Conservation (phyloP, 2,888 invertebrate species). For the Amphipoea oculea region DNA sequence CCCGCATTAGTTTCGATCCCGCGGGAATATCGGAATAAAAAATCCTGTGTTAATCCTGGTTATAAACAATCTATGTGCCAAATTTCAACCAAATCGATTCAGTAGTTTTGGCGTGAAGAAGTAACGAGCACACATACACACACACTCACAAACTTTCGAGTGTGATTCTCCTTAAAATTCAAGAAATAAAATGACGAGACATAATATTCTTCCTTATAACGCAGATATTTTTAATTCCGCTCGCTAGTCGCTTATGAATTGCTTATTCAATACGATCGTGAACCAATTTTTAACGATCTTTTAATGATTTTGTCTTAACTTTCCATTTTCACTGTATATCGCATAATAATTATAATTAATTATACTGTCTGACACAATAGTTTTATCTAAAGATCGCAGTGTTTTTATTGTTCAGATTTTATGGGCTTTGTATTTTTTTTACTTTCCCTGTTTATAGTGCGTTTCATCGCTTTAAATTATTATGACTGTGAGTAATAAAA, state of each 20-base stretch:
- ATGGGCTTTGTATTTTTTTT: neutral
- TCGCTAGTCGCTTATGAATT: slow-evolving; percentile 2
- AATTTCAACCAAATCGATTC: too few species aligned
- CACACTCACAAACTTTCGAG: too few species aligned
- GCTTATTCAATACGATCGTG: neutral
- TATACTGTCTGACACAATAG: neutral
- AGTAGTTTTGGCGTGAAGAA: too few species aligned
- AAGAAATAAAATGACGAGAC: neutral
- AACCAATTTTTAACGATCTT: slow-evolving; percentile 12
- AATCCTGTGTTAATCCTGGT: too few species aligned
- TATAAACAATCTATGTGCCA: too few species aligned
- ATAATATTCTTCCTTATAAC: neutral
- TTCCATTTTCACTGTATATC: slow-evolving; percentile 28
- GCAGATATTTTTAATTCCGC: neutral
- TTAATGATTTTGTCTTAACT: slow-evolving; percentile 19
- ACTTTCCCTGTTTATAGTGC: slow-evolving; percentile 6
- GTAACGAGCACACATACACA: too few species aligned
- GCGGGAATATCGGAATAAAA: too few species aligned
- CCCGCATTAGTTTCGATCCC: too few species aligned
- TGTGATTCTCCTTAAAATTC: neutral
- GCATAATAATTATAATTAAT: slow-evolving; percentile 18
- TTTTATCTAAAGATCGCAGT: neutral
- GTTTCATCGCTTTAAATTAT: neutral
- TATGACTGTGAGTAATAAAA: neutral
- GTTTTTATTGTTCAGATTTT: slow-evolving; percentile 20